phyloP scores from a whole-genome alignment of 2,113 vertebrate genomes.

The Mastomys natalensis region DNA sequence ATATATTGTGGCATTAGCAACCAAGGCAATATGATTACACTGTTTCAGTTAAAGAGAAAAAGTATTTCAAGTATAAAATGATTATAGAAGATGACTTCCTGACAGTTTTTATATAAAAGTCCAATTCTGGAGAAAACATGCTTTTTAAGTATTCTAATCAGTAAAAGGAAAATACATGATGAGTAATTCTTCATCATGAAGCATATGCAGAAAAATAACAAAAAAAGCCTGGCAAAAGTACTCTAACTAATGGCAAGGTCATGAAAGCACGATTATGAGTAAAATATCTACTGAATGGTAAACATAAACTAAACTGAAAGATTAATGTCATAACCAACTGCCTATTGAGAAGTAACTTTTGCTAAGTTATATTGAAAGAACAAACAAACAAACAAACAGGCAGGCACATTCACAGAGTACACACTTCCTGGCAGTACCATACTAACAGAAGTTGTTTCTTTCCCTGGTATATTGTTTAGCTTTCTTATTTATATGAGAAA shows the following conservation, averaged over 20 bases:
- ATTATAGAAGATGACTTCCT: slow-evolving; percentile 51
- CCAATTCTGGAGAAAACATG: not conserved
- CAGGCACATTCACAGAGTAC: not conserved
- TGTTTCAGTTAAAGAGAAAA: slow-evolving; percentile 47
- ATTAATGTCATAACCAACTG: not conserved
- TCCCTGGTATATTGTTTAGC: not conserved
- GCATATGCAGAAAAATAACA: not conserved
- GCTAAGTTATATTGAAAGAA: slow-evolving; percentile 1
- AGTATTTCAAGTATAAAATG: slow-evolving; percentile 21
- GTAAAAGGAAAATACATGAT: not conserved
- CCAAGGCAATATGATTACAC: not conserved
- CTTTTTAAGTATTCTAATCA: slow-evolving; percentile 30
- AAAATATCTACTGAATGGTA: not conserved
- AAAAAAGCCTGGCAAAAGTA: not conserved
- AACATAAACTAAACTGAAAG: not conserved
- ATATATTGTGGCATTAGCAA: slow-evolving; percentile 1
- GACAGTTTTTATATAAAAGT: slow-evolving; percentile 50
- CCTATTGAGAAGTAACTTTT: not conserved
- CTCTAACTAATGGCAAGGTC: slow-evolving; percentile 46
- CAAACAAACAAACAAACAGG: not conserved
- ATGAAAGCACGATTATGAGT: not conserved
- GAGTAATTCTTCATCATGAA: not conserved
- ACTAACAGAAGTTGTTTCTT: not conserved
- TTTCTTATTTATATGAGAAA: not conserved
- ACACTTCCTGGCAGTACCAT: not conserved